These are phyloP conservation scores for Luidia sarsii DNA, from an alignment of 53 echinoderm and acorn worm species.

Conservation along the genomic window DNA sequence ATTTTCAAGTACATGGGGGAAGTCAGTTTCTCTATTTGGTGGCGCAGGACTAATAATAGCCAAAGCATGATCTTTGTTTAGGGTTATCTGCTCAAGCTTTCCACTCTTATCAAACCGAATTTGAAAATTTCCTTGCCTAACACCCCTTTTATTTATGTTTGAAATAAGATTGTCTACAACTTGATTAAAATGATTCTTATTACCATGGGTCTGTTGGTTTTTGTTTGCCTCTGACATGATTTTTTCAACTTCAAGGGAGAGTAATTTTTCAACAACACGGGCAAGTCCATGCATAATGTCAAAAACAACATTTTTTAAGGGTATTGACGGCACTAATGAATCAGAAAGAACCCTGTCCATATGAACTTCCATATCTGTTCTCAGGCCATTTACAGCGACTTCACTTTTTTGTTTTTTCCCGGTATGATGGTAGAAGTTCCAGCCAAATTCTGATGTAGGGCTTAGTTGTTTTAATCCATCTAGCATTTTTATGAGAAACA, in stretches of 20 bases:
- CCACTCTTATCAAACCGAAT: constrained; percentile 60
- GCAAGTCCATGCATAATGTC: constrained; percentile 63
- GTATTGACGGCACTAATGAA: constrained; percentile 59
- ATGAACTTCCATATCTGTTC: constrained; percentile 44
- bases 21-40: constrained; percentile 10
- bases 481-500: constrained; percentile 67
- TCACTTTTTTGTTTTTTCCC: constrained; percentile 43
- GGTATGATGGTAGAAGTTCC: constrained; percentile 69
- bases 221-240: no score
- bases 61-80: constrained; percentile 67
- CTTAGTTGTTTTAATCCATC: constrained; percentile 63
- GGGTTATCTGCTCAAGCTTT: constrained; percentile 51
- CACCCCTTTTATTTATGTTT: constrained; percentile 63
- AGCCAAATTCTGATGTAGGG: constrained; percentile 56
- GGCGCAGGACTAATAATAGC: constrained; percentile 51
- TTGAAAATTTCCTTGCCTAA: constrained; percentile 66
- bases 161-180: constrained; percentile 10
- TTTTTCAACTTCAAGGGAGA: constrained; percentile 60
- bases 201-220: no score
- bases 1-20: constrained; percentile 55
- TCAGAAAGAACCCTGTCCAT: constrained; percentile 51
- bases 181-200: constrained; percentile 3
- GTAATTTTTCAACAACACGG: constrained; percentile 61
- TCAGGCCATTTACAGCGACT: constrained; percentile 20
- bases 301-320: constrained; percentile 46